Base-by-base conservation (phyloP, 1,140 invertebrate species). In the Lysiphlebus fabarum region DNA sequence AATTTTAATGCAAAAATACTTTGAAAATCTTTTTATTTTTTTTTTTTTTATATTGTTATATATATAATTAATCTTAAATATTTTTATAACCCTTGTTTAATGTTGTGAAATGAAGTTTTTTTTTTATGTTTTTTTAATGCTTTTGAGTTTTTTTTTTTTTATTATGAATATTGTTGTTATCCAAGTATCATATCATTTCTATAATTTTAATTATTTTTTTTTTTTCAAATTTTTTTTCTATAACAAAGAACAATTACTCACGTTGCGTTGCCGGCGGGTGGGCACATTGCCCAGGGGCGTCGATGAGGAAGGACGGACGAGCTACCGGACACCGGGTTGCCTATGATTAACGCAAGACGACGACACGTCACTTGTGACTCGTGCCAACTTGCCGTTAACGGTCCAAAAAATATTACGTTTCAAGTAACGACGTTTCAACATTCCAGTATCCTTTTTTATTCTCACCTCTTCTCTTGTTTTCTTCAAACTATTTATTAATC, bases 221-320 rank as follows among this genome's bases (percentile, higher is more conserved):
- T 17, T 17, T 17, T 17, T 17, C 3, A n/a, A n/a, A n/a, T 17
- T 26, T 26, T 26, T 26, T 26, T 26, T 26, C 17, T 26, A 26
- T 26, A 26, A 26, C 17, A 53, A 54, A 47, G 37, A 58, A 10
- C 34, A 33, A 34, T 34, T 49, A 77, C 76, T 80, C 70, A 78
- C 77, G 78, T 76, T 71, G 72, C 72, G 75, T 65, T 76, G 67
- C 71, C 76, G 76, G 70, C 76, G 77, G 76, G 72, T 75, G 77
- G 78, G 76, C 75, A 78, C 77, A 79, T 79, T 76, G 77, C 75
- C 78, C 76, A 76, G 72, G 76, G 74, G 75, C 75, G 70, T 78
- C 75, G 74, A 71, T 74, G 72, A 68, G 67, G 69, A 70, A 69
- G 67, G 63, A 70, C 61, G 73, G 70, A 73, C 71, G 75, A 78